Percentiles rank a stretch among this genome's conserved stretches.
Evolutionary conservation across 1,140 invertebrate species (phyloP).

Genomic region (Leptoteleia sp.): DNA sequence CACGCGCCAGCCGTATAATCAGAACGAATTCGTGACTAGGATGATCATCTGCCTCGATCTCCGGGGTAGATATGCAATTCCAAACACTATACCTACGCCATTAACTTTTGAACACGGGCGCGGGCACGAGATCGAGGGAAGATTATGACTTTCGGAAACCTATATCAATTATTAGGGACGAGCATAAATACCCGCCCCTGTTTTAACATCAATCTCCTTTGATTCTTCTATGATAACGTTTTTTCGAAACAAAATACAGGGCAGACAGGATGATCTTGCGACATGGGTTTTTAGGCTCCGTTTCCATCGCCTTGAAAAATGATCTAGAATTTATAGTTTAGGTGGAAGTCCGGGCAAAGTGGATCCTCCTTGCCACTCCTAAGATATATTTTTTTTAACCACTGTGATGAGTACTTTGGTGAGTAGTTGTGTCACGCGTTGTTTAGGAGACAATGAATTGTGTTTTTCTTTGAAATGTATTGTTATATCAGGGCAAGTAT

Average conservation of each 20-base stretch:
- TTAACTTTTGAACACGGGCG: slow-evolving; percentile 37
- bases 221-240: slow-evolving; percentile 15
- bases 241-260: background rate
- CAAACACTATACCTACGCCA: slow-evolving; percentile 29
- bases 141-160: slow-evolving; percentile 47
- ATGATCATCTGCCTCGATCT: slow-evolving; percentile 67
- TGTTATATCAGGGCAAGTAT: no score
- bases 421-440: no score
- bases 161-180: slow-evolving; percentile 40
- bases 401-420: no score
- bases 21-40: slow-evolving; percentile 63
- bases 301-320: no score
- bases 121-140: slow-evolving; percentile 51
- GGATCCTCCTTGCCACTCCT: no score
- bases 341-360: no score
- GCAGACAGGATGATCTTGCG: background rate
- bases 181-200: slow-evolving; percentile 20
- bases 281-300: background rate
- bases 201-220: slow-evolving; percentile 34
- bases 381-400: no score
- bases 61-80: slow-evolving; percentile 59
- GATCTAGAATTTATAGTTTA: no score
- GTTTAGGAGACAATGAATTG: no score
- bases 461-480: no score
- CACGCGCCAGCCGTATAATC: slow-evolving; percentile 54